Base-by-base conservation (phyloP, 2,113 vertebrate genomes). In the Pyxicephalus adspersus region DNA sequence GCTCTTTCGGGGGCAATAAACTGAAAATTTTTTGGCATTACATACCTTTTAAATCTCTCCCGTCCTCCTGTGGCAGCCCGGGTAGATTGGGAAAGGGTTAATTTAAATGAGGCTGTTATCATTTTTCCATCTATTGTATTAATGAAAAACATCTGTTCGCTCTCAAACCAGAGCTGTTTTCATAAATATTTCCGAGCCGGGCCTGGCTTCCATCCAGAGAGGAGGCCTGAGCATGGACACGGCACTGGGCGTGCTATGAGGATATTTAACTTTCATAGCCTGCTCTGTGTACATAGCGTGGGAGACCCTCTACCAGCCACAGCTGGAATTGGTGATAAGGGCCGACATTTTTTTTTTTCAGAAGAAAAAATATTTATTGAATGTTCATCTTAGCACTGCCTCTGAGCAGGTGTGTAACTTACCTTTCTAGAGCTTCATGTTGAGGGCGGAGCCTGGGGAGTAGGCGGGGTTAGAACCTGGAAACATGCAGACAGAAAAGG, bases 81-180 rank as follows among this genome's bases (percentile, higher is more conserved):
- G 3, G 50, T 28, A 7, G 9, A 52, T 31, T 1, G 54, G 57
- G 52, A 68, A 60, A 58, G 20, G 64, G 64, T 78, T 78, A 67
- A 60, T 38, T 13, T 45, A 74, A 29, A n/a, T 65, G 7, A 15
- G 51, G 5, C 16, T 19, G 16, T 67, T 68, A 78, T 78, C 29
- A 31, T 54, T 34, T 65, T 38, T 54, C 29, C 45, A 78, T 68
- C 77, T 58, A 55, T 68, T 51, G 64, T 55, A 64, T 34, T 78
- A 79, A 79, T 23, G 19, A 55, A 29, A 25, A 79, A 79, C 77
- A 79, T 79, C 52, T 79, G 77, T 23, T 23, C 3, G 11, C 76
- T 64, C 50, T 18, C 9, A 20, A 19, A 17, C 45, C 25, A 18
- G 29, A 23, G 52, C 26, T 54, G n/a, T 64, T 26, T 19, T 26